Conservation (phyloP, 2,888 invertebrate genomes). For the Melinaea marsaeus region DNA sequence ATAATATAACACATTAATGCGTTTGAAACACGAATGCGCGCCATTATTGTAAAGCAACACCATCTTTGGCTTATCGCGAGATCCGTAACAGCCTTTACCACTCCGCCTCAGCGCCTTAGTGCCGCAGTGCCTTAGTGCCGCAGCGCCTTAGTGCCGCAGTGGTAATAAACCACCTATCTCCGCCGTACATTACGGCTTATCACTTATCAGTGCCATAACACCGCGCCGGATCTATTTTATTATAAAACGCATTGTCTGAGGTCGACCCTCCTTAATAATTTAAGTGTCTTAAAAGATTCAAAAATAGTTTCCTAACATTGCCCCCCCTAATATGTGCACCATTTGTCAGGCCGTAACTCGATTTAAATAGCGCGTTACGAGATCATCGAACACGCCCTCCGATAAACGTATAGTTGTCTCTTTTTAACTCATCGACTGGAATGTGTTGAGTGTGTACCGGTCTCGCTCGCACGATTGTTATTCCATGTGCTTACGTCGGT, state of each 20-base stretch:
- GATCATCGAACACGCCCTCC: conserved; percentile 61
- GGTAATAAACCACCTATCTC: conserved; percentile 68
- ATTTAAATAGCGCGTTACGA: conserved; percentile 73
- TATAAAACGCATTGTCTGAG: conserved; percentile 76
- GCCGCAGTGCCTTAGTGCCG: too few relatives aligned
- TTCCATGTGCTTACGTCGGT: conserved; percentile 60
- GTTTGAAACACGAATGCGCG: conserved; percentile 41
- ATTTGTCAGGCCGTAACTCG: conserved; percentile 78
- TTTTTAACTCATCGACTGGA: conserved; percentile 36
- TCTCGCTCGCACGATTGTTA: conserved; percentile 57
- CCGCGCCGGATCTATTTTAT: conserved; percentile 73
- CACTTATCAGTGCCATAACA: conserved; percentile 74
- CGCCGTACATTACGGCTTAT: conserved; percentile 65
- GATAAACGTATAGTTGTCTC: conserved; percentile 44
- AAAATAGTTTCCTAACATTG: conserved; percentile 78
- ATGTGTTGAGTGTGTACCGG: conserved; percentile 25
- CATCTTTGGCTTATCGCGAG: conserved; percentile 53
- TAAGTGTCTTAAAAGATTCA: conserved; percentile 79
- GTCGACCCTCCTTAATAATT: conserved; percentile 75
- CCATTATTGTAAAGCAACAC: conserved; percentile 59
- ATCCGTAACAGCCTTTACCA: conserved; percentile 71
- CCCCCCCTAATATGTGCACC: conserved; percentile 78
- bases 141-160: too few relatives aligned
- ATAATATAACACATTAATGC: conserved; percentile 17
- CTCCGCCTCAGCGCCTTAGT: conserved; percentile 42